Percentiles rank a stretch among this genome's conserved stretches.
phyloP scores from a whole-genome alignment of 1,140 invertebrate species.

The Rhopalosiphum padi region DNA sequence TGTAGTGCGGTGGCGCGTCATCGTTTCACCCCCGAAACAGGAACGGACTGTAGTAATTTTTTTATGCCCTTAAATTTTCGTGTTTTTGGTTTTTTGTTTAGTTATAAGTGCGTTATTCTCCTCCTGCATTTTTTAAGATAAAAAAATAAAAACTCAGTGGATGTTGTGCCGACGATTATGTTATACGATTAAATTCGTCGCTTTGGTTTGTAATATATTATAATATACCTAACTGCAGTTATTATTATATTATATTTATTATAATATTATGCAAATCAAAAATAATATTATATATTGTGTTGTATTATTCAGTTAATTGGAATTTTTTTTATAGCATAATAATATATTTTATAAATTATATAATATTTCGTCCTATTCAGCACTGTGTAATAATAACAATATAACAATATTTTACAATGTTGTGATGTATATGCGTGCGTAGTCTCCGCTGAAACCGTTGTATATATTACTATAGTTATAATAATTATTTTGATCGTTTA shows the following conservation, averaged over 20 bases:
- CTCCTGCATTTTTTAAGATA: neutral
- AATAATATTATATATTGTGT: neutral
- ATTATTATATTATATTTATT: constrained; percentile 13
- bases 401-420: neutral
- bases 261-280: neutral
- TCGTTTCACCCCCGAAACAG: neutral
- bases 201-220: neutral
- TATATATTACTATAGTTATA: neutral
- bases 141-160: neutral
- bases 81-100: neutral
- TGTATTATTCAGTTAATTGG: neutral
- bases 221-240: neutral
- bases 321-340: constrained; percentile 1
- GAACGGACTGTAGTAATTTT: constrained; percentile 15
- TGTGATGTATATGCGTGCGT: constrained; percentile 2
- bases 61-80: constrained; percentile 9
- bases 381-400: constrained; percentile 10
- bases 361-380: neutral
- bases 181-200: neutral
- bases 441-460: constrained; percentile 4
- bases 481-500: constrained; percentile 11
- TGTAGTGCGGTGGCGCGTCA: neutral
- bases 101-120: neutral
- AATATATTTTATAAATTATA: neutral
- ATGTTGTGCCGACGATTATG: neutral